A percentile compares a stretch with the other conserved stretches of the same genome.
Conservation (phyloP, 2,888 invertebrate species). For the Ochlodes sylvanus region DNA sequence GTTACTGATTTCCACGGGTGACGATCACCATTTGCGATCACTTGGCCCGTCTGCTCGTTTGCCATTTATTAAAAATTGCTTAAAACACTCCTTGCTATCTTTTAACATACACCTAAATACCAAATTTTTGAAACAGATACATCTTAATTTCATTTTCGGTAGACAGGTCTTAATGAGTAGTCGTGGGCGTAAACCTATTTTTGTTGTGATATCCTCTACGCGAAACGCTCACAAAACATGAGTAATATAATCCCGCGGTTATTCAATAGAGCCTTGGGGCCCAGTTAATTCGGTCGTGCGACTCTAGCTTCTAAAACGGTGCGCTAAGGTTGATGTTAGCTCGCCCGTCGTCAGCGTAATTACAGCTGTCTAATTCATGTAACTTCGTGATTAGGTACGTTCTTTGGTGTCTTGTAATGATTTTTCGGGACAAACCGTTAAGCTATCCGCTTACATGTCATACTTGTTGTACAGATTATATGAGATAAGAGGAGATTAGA, state of each 20-base stretch:
- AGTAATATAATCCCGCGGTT: conserved; percentile 21
- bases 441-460: background rate
- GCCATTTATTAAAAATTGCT: too few species aligned
- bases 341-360: conserved; percentile 24
- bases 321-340: conserved; percentile 17
- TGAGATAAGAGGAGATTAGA: background rate
- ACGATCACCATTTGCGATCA: too few species aligned
- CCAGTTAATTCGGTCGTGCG: background rate
- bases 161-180: too few species aligned
- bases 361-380: conserved; percentile 37
- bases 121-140: too few species aligned
- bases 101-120: too few species aligned
- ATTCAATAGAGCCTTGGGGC: conserved; percentile 25
- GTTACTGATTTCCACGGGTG: too few species aligned
- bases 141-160: too few species aligned
- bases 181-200: too few species aligned
- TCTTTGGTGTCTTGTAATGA: conserved; percentile 31
- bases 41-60: too few species aligned
- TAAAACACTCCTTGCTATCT: too few species aligned
- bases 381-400: conserved; percentile 28
- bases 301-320: conserved; percentile 2
- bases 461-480: background rate
- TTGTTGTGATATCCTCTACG: background rate
- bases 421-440: conserved; percentile 4
- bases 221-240: conserved; percentile 14